These are phyloP conservation scores for Styela clava DNA, from an alignment of 23 tunicate species.

Conservation along the genomic window DNA sequence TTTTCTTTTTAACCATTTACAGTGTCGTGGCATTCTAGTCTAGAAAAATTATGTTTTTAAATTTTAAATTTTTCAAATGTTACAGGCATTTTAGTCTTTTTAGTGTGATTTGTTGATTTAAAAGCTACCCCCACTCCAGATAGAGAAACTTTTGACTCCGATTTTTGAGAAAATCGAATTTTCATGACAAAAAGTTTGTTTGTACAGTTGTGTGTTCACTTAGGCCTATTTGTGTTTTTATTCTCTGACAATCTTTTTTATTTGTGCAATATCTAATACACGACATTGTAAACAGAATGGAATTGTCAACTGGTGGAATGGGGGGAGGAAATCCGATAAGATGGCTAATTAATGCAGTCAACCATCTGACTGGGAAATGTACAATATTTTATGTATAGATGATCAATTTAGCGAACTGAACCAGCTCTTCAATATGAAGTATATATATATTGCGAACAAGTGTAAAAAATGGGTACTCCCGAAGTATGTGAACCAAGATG, in stretches of 20 bases:
- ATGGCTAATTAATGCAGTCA: no score
- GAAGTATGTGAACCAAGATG: no score
- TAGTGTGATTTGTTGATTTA: no score
- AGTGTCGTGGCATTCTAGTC: no score
- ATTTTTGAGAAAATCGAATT: no score
- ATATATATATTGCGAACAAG: no score
- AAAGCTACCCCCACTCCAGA: no score
- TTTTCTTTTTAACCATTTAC: not conserved
- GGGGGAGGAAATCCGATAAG: no score
- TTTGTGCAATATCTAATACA: not conserved
- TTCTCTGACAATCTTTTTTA: not conserved
- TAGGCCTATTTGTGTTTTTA: not conserved
- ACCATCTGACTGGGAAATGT: not conserved
- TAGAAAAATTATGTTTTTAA: not conserved
- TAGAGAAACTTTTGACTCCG: no score
- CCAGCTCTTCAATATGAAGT: not conserved
- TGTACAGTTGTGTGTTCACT: not conserved
- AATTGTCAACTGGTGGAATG: no score
- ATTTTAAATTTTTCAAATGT: not conserved
- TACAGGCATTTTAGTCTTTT: no score
- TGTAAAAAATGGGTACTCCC: no score
- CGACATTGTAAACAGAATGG: not conserved
- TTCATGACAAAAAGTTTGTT: not conserved
- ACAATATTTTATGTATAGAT: not conserved
- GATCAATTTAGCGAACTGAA: not conserved